phyloP scores from a whole-genome alignment of 2,888 invertebrate species.

The Parochlus steinenii region DNA sequence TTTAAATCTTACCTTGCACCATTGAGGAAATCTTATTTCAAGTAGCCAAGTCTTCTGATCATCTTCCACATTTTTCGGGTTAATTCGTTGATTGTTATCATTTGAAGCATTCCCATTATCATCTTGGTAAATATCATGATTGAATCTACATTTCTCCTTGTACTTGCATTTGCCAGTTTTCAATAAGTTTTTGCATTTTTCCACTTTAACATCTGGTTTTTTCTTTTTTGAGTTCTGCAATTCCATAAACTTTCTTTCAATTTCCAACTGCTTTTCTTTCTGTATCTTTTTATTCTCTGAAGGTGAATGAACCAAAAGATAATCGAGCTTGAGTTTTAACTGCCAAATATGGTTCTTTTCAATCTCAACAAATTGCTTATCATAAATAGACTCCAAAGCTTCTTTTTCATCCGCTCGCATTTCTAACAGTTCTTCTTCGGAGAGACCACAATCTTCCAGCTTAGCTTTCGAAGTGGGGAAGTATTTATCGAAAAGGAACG shows the following conservation, averaged over 20 bases:
- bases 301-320: slow-evolving; percentile 40
- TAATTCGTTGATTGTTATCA: slow-evolving; percentile 26
- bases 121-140: slow-evolving; percentile 39
- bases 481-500: slow-evolving; percentile 55
- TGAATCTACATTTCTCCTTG: slow-evolving; percentile 57
- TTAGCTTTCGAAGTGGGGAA: slow-evolving; percentile 21
- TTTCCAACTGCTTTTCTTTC: slow-evolving; percentile 4
- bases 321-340: slow-evolving; percentile 47
- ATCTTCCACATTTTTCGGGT: slow-evolving; percentile 21
- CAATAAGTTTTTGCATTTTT: slow-evolving; percentile 44
- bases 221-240: slow-evolving; percentile 19
- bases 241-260: slow-evolving; percentile 19
- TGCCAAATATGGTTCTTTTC: slow-evolving; percentile 53
- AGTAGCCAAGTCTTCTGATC: slow-evolving; percentile 31
- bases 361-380: slow-evolving; percentile 47
- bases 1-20: no score
- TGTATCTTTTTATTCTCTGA: slow-evolving; percentile 30
- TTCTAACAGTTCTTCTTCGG: slow-evolving; percentile 39
- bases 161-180: slow-evolving; percentile 49
- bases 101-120: slow-evolving; percentile 23
- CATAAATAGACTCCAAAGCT: slow-evolving; percentile 63
- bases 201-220: slow-evolving; percentile 35
- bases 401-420: slow-evolving; percentile 54
- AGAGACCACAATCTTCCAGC: slow-evolving; percentile 28
- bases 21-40: slow-evolving; percentile 55